These are phyloP conservation scores for Harmothoe impar DNA, from an alignment of 2,888 invertebrate genomes.

Conservation along the genomic window DNA sequence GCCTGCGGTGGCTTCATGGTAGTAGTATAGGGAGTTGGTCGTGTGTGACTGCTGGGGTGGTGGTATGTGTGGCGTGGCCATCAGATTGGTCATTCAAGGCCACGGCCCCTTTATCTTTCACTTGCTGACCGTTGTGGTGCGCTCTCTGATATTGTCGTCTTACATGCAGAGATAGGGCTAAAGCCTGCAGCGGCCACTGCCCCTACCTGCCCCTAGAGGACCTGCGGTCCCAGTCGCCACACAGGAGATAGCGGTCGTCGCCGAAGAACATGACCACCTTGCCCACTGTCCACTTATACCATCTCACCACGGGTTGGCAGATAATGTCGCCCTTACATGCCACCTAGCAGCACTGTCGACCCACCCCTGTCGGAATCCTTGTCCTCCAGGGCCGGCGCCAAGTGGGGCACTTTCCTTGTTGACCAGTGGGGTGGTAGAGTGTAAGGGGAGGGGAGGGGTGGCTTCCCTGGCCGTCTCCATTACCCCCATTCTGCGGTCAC, in stretches of 20 bases:
- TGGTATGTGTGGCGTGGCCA: neutral
- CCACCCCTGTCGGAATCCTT: neutral
- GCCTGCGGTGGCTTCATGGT: neutral
- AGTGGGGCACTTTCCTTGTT: conserved; percentile 48
- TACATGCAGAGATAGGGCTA: conserved; percentile 34
- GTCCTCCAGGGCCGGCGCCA: conserved; percentile 37
- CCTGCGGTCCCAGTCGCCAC: conserved; percentile 23
- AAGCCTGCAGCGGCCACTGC: neutral
- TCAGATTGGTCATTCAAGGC: conserved; percentile 4
- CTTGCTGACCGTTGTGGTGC: neutral
- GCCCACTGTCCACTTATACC: conserved; percentile 24
- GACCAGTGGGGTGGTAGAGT: conserved; percentile 1
- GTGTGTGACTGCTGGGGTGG: neutral
- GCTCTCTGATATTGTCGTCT: conserved; percentile 32
- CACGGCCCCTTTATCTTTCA: conserved; percentile 12
- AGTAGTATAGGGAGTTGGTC: neutral
- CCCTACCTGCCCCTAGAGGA: neutral
- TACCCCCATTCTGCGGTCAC: conserved; percentile 43
- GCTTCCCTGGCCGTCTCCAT: conserved; percentile 8
- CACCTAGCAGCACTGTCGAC: conserved; percentile 33
- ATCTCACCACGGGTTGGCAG: neutral
- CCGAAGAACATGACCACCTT: conserved; percentile 34
- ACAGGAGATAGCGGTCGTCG: conserved; percentile 35
- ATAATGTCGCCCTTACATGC: conserved; percentile 61
- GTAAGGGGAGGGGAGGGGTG: neutral